These are phyloP conservation scores for Scytalopus superciliaris DNA, from an alignment of 2,113 vertebrate species.

Conservation along the genomic window DNA sequence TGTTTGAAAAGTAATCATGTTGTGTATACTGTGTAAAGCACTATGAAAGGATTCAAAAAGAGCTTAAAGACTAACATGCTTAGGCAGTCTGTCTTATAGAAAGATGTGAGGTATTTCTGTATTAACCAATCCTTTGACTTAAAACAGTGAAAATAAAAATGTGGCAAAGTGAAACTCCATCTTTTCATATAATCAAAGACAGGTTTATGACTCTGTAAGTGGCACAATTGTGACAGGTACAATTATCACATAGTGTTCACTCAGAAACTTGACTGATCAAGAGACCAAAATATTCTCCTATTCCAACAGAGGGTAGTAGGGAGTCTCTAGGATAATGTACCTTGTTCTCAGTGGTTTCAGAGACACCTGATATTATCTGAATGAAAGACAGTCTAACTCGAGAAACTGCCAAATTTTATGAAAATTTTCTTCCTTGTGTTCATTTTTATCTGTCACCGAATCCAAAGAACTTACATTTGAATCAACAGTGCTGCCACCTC, in stretches of 20 bases:
- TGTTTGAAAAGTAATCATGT: not conserved
- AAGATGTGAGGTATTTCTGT: not conserved
- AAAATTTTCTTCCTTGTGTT: not conserved
- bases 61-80: not conserved
- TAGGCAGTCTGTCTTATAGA: not conserved
- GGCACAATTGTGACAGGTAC: not conserved
- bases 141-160: conserved; percentile 1
- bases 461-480: not conserved
- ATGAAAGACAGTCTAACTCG: not conserved
- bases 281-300: not conserved
- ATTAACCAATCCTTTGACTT: not conserved
- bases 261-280: not conserved
- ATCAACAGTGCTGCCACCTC: not conserved
- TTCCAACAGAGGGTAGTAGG: not conserved
- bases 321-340: not conserved
- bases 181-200: not conserved
- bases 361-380: not conserved
- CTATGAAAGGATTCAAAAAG: not conserved
- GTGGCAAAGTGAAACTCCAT: not conserved
- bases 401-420: not conserved
- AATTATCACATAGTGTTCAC: not conserved
- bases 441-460: not conserved
- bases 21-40: not conserved
- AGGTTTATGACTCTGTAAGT: not conserved
- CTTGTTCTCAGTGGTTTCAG: not conserved